Conservation (phyloP, 2,113 vertebrate genomes). For the Gadus chalcogrammus region DNA sequence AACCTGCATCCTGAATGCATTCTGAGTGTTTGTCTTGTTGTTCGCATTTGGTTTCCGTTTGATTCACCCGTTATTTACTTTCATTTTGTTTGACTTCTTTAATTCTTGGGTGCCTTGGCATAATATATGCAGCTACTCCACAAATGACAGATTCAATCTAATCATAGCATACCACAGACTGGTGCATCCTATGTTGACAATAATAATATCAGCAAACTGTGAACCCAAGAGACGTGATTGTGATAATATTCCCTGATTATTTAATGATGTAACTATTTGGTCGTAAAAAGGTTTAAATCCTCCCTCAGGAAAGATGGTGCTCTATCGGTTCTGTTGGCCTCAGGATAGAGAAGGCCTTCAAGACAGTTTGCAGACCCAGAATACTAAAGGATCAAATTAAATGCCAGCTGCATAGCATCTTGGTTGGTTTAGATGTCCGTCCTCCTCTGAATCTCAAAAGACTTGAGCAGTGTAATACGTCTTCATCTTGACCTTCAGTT, state of each 20-base stretch:
- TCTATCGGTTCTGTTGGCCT: constrained; percentile 49
- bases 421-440: constrained; percentile 9
- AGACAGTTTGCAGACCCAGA: constrained; percentile 30
- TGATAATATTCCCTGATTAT: no score
- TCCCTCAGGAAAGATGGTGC: constrained; percentile 35
- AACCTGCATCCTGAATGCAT: no score
- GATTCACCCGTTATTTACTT: neutral
- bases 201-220: no score
- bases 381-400: constrained; percentile 25
- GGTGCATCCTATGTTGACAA: neutral
- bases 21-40: no score
- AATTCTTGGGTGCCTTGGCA: constrained; percentile 27
- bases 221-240: no score
- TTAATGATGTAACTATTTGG: no score
- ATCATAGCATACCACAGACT: constrained; percentile 5
- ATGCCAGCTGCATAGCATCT: constrained; percentile 10
- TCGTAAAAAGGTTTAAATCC: constrained; percentile 12
- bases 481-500: constrained; percentile 16
- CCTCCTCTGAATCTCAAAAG: constrained; percentile 6
- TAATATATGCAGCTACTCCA: constrained; percentile 15
- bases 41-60: no score
- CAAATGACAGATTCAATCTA: constrained; percentile 27
- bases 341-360: constrained; percentile 43
- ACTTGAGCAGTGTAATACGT: constrained; percentile 19
- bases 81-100: constrained; percentile 19